These are phyloP conservation scores for Acleris sparsana DNA, from an alignment of 2,888 invertebrate species.

Conservation along the genomic window DNA sequence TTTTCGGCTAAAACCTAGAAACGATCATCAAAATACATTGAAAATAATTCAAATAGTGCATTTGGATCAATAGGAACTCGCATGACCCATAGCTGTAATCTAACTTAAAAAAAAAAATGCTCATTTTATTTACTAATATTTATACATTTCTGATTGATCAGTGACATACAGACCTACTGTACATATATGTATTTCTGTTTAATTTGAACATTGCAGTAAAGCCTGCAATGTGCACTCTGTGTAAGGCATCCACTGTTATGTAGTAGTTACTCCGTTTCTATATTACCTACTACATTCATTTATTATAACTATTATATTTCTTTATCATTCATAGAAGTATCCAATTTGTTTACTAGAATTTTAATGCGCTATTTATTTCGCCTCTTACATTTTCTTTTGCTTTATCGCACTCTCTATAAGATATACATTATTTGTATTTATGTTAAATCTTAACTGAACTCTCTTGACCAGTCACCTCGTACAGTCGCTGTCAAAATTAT, in stretches of 20 bases:
- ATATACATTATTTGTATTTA: slow-evolving; percentile 43
- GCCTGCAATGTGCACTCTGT: slow-evolving; percentile 49
- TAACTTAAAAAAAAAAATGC: slow-evolving; percentile 1
- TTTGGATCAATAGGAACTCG: background rate
- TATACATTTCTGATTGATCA: background rate
- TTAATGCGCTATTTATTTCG: slow-evolving; percentile 58
- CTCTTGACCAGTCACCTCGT: slow-evolving; percentile 46
- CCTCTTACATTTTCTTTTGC: slow-evolving; percentile 60
- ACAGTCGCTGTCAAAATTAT: slow-evolving; percentile 52
- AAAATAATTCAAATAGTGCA: background rate
- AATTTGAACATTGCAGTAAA: slow-evolving; percentile 30
- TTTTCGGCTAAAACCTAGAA: background rate
- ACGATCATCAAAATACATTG: background rate
- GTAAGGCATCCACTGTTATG: slow-evolving; percentile 49
- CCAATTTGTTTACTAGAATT: slow-evolving; percentile 56
- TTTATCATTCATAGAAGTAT: slow-evolving; percentile 51
- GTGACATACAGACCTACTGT: slow-evolving; percentile 7
- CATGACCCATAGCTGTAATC: slow-evolving; percentile 9
- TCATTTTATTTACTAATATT: background rate
- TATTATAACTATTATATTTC: slow-evolving; percentile 39
- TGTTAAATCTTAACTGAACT: slow-evolving; percentile 40
- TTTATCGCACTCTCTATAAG: slow-evolving; percentile 56
- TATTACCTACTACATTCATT: slow-evolving; percentile 31
- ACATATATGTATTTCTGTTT: slow-evolving; percentile 29
- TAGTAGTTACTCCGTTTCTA: slow-evolving; percentile 40